Percentiles rank a stretch among this genome's conserved stretches.
Conservation (phyloP, 2,888 invertebrate species). For the Girardia tigrina region DNA sequence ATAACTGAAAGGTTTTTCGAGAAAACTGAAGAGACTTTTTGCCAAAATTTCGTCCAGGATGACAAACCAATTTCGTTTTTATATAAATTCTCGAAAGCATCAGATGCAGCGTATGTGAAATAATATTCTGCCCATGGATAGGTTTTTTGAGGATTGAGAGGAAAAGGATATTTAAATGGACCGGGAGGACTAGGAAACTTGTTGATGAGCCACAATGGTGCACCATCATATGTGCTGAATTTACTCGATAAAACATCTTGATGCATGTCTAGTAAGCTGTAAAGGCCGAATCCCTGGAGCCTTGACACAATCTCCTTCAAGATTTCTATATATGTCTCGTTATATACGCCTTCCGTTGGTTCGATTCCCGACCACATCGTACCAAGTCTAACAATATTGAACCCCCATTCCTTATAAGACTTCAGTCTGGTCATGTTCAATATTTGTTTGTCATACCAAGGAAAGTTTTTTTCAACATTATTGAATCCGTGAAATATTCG, state of each 20-base stretch:
- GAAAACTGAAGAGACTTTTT: constrained; percentile 38
- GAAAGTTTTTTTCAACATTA: constrained; percentile 39
- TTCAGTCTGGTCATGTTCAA: constrained; percentile 39
- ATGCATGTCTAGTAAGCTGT: constrained; percentile 41
- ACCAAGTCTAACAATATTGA: constrained; percentile 42
- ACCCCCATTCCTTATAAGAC: constrained; percentile 40
- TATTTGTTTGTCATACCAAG: constrained; percentile 39
- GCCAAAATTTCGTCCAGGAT: constrained; percentile 40
- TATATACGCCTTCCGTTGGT: constrained; percentile 38
- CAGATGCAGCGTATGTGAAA: constrained; percentile 40
- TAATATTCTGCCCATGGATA: constrained; percentile 39
- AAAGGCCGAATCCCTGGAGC: constrained; percentile 39
- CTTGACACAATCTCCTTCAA: constrained; percentile 38
- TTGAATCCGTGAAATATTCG: constrained; percentile 42
- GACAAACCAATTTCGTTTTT: constrained; percentile 39
- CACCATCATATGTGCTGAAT: constrained; percentile 40
- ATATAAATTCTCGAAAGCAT: constrained; percentile 41
- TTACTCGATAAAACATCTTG: constrained; percentile 37
- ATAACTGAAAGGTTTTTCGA: constrained; percentile 38
- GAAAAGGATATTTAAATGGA: constrained; percentile 40
- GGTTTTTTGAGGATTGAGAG: constrained; percentile 37
- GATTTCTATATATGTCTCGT: constrained; percentile 40
- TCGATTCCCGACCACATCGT: constrained; percentile 42
- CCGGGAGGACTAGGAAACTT: constrained; percentile 39
- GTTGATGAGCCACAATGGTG: constrained; percentile 41